Percentiles rank a stretch among this genome's conserved stretches.
Conservation (phyloP, 2,888 invertebrate species). For the Euzetes globulus region DNA sequence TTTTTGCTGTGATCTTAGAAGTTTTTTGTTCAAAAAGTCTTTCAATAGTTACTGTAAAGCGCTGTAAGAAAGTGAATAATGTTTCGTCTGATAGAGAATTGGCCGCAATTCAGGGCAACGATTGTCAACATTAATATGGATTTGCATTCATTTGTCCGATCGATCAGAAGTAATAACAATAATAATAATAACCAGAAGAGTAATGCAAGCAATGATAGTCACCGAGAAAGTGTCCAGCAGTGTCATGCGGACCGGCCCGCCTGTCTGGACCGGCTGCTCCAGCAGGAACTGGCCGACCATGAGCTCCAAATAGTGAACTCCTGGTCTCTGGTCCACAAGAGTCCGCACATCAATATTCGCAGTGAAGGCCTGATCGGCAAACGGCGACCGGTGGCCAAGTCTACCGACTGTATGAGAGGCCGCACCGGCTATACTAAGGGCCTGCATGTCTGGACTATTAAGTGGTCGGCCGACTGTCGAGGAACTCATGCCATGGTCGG, state of each 20-base stretch:
- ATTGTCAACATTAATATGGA: conserved; percentile 33
- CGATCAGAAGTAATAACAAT: conserved; percentile 28
- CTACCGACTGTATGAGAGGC: conserved; percentile 33
- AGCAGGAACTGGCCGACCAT: conserved; percentile 16
- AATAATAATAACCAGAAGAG: background rate
- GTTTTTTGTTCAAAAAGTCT: background rate
- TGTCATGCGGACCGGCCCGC: conserved; percentile 31
- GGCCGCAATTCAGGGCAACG: conserved; percentile 31
- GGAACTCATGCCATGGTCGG: conserved; percentile 34
- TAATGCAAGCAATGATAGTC: background rate
- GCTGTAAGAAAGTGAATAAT: conserved; percentile 5
- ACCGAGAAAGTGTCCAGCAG: conserved; percentile 10
- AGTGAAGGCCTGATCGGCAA: conserved; percentile 31
- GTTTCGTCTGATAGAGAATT: conserved; percentile 35
- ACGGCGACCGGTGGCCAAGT: conserved; percentile 31
- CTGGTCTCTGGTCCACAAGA: conserved; percentile 31
- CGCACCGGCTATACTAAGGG: conserved; percentile 30
- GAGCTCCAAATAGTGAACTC: conserved; percentile 25
- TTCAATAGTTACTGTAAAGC: background rate
- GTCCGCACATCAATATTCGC: conserved; percentile 30
- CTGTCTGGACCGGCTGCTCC: conserved; percentile 23
- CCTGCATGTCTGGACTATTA: conserved; percentile 33
- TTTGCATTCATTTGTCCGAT: conserved; percentile 34
- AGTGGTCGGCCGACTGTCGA: conserved; percentile 34
- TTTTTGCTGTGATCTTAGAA: background rate